phyloP scores from a whole-genome alignment of 2,797 vertebrate species.

The Netta rufina region DNA sequence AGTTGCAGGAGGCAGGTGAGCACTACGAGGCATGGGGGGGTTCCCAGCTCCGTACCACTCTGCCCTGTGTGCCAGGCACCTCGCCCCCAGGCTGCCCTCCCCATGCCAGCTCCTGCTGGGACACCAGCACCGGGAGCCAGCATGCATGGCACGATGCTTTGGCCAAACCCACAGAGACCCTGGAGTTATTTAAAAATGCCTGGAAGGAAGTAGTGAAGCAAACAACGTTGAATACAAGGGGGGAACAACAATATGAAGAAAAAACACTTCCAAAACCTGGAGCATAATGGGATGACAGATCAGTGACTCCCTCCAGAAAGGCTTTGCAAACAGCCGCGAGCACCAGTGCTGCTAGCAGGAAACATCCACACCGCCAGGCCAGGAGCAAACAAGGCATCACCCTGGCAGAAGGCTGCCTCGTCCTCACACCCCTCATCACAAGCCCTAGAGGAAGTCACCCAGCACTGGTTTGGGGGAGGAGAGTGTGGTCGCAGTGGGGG shows the following conservation, averaged over 20 bases:
- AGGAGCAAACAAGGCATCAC: neutral
- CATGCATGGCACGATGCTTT: neutral
- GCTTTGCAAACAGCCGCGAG: neutral
- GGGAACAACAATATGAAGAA: neutral
- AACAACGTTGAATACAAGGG: neutral
- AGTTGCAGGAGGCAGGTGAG: neutral
- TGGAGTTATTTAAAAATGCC: slow-evolving; percentile 51
- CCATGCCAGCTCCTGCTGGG: neutral
- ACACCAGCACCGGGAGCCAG: neutral
- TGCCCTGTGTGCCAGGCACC: too few species aligned
- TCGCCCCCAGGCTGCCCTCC: neutral
- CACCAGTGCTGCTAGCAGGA: neutral
- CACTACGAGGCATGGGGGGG: neutral
- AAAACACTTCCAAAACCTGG: neutral
- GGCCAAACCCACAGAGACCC: slow-evolving; percentile 21
- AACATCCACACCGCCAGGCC: neutral
- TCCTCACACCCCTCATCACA: neutral
- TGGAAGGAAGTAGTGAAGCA: slow-evolving; percentile 64
- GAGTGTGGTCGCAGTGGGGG: fast-evolving
- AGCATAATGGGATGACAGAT: fast-evolving
- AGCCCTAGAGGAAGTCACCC: neutral
- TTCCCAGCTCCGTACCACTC: neutral
- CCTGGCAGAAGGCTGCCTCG: neutral
- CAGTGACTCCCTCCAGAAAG: neutral
- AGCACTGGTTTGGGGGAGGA: too few species aligned